phyloP scores from a whole-genome alignment of 1,140 invertebrate genomes.

The Lycorma delicatula region DNA sequence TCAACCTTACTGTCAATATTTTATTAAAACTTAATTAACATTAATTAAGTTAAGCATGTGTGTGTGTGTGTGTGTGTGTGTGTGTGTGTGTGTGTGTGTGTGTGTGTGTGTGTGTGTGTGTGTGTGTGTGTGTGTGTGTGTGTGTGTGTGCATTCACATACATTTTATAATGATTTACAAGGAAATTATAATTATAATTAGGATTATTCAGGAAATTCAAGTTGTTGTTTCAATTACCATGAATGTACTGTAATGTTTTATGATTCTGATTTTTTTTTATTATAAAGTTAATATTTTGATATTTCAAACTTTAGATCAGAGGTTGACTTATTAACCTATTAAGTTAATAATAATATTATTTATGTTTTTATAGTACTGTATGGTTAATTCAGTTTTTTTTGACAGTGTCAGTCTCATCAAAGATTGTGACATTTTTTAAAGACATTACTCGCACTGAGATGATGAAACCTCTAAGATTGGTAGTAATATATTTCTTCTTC shows the following conservation, averaged over 20 bases:
- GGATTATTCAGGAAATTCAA: no score
- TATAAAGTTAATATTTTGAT: background rate
- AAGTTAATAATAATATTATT: background rate
- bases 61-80: no score
- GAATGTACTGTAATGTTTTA: background rate
- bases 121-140: no score
- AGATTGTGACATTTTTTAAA: background rate
- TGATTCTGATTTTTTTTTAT: background rate
- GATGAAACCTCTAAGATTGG: conserved; percentile 32
- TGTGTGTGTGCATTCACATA: no score
- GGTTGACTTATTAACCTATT: background rate
- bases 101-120: no score
- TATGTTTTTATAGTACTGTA: background rate
- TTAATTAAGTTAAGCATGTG: no score
- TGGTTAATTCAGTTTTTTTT: background rate
- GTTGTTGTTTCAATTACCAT: no score
- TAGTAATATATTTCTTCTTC: conserved; percentile 44
- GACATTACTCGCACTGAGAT: conserved; percentile 19
- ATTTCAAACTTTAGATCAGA: background rate
- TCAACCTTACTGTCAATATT: no score
- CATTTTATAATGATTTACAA: no score
- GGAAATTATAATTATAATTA: no score
- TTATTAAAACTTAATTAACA: no score
- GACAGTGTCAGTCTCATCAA: background rate
- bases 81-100: no score